These are phyloP conservation scores for Apantesis nais DNA, from an alignment of 2,888 invertebrate species.

Conservation along the genomic window DNA sequence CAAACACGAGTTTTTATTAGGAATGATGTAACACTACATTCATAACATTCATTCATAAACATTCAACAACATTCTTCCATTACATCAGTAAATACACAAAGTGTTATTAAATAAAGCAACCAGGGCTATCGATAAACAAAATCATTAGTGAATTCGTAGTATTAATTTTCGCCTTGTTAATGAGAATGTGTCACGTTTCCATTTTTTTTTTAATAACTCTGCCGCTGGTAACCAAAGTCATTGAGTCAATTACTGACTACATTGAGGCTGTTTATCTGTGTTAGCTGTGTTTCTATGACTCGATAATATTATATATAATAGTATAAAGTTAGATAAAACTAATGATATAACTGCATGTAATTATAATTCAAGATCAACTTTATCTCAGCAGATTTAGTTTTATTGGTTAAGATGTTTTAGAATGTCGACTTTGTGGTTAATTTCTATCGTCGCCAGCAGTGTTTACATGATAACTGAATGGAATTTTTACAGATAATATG, in stretches of 20 bases:
- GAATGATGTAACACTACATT: not conserved
- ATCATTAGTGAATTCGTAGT: not conserved
- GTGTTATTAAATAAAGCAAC: constrained; percentile 5
- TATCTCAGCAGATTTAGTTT: not conserved
- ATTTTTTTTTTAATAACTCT: not conserved
- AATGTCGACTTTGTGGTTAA: not conserved
- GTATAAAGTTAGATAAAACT: constrained; percentile 32
- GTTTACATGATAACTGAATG: not conserved
- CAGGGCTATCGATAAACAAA: constrained; percentile 1
- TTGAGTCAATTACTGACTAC: constrained; percentile 42
- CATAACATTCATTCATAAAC: not conserved
- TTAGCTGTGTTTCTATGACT: constrained; percentile 21
- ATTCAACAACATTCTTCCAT: not conserved
- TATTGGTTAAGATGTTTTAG: not conserved
- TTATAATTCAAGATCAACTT: constrained; percentile 1
- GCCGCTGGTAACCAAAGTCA: constrained; percentile 23
- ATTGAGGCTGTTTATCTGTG: constrained; percentile 38
- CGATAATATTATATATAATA: constrained; percentile 18
- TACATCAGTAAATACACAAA: constrained; percentile 3
- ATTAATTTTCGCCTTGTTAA: not conserved
- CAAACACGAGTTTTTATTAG: not conserved
- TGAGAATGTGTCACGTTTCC: not conserved
- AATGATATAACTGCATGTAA: constrained; percentile 21
- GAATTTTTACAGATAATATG: not conserved
- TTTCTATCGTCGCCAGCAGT: not conserved